Evolutionary conservation across 2,797 vertebrate species (phyloP).

Genomic region (Thaleichthys pacificus): DNA sequence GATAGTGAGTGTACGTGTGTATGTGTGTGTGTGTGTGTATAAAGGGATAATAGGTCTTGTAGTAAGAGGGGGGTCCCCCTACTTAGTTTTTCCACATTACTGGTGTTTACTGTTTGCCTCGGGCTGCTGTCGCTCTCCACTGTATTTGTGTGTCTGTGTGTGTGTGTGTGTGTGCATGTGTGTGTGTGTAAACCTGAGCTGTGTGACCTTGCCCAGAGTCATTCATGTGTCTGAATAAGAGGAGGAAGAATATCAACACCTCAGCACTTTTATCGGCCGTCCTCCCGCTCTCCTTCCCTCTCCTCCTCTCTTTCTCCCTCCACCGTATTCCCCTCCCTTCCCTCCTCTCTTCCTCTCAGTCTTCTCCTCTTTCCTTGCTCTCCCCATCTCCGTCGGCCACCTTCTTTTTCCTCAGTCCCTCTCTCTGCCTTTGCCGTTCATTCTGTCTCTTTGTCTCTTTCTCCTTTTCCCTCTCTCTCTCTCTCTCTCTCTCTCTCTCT

Average conservation of each 20-base stretch:
- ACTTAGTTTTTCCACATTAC: constrained; percentile 8
- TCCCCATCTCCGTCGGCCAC: constrained; percentile 9
- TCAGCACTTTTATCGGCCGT: background rate
- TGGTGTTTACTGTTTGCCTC: constrained; percentile 10
- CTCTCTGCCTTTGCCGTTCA: constrained; percentile 13
- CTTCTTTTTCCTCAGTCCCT: constrained; percentile 16
- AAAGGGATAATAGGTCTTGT: background rate
- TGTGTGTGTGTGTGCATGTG: background rate
- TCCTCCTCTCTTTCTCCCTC: background rate
- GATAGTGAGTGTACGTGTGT: background rate
- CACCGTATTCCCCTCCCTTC: background rate
- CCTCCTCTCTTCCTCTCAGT: background rate
- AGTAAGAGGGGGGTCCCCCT: background rate
- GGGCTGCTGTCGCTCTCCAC: background rate
- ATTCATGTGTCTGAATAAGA: background rate
- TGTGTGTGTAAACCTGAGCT: background rate
- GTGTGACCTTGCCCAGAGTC: constrained; percentile 4
- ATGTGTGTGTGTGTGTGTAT: constrained; percentile 4
- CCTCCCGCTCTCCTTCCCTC: background rate
- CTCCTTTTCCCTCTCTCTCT: no score
- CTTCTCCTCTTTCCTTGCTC: background rate
- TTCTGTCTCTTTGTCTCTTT: no score
- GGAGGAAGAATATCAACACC: background rate
- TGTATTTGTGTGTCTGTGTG: constrained; percentile 4
- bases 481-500: no score